These are phyloP conservation scores for mouse (Mus musculus) DNA, from an alignment of 2,113 vertebrate genomes.

Conservation along the genomic window DNA sequence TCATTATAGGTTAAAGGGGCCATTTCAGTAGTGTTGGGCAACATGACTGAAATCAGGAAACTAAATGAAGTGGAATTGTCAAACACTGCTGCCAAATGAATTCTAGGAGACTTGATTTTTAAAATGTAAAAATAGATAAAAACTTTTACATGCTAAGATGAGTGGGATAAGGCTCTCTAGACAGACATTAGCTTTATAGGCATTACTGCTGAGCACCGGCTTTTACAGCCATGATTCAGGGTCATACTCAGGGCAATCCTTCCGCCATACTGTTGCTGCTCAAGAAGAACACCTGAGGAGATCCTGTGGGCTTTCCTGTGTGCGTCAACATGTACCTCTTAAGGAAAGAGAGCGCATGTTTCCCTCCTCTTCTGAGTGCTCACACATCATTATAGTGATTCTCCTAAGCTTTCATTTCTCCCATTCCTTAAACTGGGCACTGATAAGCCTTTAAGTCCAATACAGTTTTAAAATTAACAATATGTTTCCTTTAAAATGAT, in stretches of 20 bases:
- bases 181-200: not conserved
- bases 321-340: rapidly evolving
- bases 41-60: not conserved
- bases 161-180: not conserved
- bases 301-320: too few species aligned
- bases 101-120: constrained; percentile 6
- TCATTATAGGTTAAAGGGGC: not conserved
- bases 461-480: not conserved
- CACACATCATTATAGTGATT: not conserved
- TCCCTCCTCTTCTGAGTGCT: not conserved
- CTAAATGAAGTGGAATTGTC: not conserved
- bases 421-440: not conserved
- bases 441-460: not conserved
- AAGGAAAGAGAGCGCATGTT: too few species aligned
- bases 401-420: not conserved
- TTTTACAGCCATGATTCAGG: not conserved
- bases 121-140: constrained; percentile 24
- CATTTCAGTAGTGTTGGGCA: not conserved
- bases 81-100: not conserved
- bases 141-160: not conserved
- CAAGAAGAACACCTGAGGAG: not conserved
- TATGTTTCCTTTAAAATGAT: not conserved
- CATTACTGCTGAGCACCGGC: not conserved
- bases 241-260: not conserved
- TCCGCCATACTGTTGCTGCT: not conserved